Percentiles rank a stretch among this genome's conserved stretches.
phyloP scores from a whole-genome alignment of 2,113 vertebrate genomes.

The Epinephelus fuscoguttatus region DNA sequence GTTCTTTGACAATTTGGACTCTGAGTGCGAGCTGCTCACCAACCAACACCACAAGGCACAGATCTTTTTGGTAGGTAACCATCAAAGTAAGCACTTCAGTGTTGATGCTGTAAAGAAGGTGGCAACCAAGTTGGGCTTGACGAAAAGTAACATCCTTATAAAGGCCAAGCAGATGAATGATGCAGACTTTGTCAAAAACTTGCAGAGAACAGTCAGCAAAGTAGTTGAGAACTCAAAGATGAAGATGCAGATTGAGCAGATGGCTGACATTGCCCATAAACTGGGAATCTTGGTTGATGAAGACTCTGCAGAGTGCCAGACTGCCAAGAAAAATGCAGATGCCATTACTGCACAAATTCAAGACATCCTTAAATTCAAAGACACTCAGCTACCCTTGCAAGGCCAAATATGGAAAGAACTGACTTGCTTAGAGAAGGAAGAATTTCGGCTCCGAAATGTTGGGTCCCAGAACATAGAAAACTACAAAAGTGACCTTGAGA shows the following conservation, averaged over 20 bases:
- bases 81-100: conserved; percentile 30
- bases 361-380: conserved; percentile 69
- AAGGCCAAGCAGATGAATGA: conserved; percentile 68
- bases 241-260: conserved; percentile 53
- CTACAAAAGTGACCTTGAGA: conserved; percentile 65
- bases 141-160: conserved; percentile 48
- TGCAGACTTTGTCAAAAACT: conserved; percentile 63
- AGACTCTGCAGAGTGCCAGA: conserved; percentile 58
- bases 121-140: conserved; percentile 48
- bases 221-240: conserved; percentile 13
- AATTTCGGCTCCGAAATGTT: conserved; percentile 66
- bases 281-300: conserved; percentile 78
- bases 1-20: conserved; percentile 76
- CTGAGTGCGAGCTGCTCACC: conserved; percentile 69
- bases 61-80: conserved; percentile 71
- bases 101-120: neutral
- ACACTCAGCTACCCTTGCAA: conserved; percentile 70
- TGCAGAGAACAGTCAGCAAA: conserved; percentile 39
- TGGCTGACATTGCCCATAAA: conserved; percentile 60
- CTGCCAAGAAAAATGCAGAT: conserved; percentile 64
- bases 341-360: conserved; percentile 56
- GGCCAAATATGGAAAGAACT: conserved; percentile 74
- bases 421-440: conserved; percentile 76
- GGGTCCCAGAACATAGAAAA: conserved; percentile 60
- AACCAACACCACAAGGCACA: conserved; percentile 56